Conservation (phyloP, 2,888 invertebrate genomes). For the Sycophila texana region DNA sequence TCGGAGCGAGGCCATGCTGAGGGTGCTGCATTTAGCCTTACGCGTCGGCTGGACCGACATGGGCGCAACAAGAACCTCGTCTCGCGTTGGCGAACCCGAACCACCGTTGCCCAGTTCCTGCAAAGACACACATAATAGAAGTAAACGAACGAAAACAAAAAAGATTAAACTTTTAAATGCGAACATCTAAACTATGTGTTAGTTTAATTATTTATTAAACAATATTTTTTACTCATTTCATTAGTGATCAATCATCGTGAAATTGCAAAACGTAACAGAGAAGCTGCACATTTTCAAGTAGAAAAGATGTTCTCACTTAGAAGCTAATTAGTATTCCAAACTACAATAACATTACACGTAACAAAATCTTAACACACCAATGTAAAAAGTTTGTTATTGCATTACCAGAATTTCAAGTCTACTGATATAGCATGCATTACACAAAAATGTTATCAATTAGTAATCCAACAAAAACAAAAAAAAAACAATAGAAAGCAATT, state of each 20-base stretch:
- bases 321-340: too few species aligned
- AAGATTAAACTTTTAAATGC: too few species aligned
- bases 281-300: too few species aligned
- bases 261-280: too few species aligned
- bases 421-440: neutral
- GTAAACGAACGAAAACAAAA: slow-evolving; percentile 27
- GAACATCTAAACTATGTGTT: neutral
- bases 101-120: slow-evolving; percentile 85
- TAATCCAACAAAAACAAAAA: slow-evolving; percentile 31
- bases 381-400: too few species aligned
- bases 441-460: slow-evolving; percentile 8
- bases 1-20: slow-evolving; percentile 82
- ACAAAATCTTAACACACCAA: too few species aligned
- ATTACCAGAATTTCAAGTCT: too few species aligned
- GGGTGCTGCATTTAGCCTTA: slow-evolving; percentile 83
- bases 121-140: slow-evolving; percentile 65
- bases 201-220: neutral
- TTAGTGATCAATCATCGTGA: too few species aligned
- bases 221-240: too few species aligned
- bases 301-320: too few species aligned
- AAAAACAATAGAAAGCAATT: slow-evolving; percentile 22
- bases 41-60: slow-evolving; percentile 91
- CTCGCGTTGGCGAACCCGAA: slow-evolving; percentile 78
- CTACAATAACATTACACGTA: too few species aligned
- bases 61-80: slow-evolving; percentile 84